Conservation (phyloP, 2,888 invertebrate genomes). For the Phrixothrix hirtus region DNA sequence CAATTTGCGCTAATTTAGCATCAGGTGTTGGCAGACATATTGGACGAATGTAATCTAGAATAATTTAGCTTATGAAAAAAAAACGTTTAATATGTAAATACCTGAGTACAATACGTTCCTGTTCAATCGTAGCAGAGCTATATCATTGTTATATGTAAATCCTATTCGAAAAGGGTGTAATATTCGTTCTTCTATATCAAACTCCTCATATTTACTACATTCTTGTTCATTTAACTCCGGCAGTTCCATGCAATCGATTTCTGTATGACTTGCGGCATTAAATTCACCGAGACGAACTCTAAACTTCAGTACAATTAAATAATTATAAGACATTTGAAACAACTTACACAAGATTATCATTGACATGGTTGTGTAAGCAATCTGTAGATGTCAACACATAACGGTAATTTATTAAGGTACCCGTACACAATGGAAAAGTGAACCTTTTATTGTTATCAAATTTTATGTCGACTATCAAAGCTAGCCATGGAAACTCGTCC, state of each 20-base stretch:
- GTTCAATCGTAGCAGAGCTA: constrained; percentile 3
- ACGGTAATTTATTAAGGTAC: not conserved
- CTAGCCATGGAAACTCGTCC: constrained; percentile 10
- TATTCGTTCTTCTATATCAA: constrained; percentile 8
- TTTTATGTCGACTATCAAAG: constrained; percentile 1
- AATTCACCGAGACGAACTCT: constrained; percentile 9
- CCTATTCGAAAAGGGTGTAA: constrained; percentile 7
- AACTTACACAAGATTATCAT: constrained; percentile 1
- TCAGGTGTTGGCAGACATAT: constrained; percentile 10
- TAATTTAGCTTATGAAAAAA: not conserved
- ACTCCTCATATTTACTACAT: constrained; percentile 5
- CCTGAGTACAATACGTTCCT: constrained; percentile 3
- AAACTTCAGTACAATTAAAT: not conserved
- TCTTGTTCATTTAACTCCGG: not conserved
- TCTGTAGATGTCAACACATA: constrained; percentile 12
- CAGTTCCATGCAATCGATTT: constrained; percentile 4
- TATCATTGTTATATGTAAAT: constrained; percentile 9
- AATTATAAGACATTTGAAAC: not conserved
- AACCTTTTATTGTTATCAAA: not conserved
- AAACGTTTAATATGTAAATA: no score
- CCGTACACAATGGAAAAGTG: constrained; percentile 1
- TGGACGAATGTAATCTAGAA: constrained; percentile 9
- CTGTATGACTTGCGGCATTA: not conserved
- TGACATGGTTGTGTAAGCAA: not conserved
- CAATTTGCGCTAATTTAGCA: not conserved